Base-by-base conservation (phyloP, 2,797 vertebrate genomes). In the Discoglossus pictus region DNA sequence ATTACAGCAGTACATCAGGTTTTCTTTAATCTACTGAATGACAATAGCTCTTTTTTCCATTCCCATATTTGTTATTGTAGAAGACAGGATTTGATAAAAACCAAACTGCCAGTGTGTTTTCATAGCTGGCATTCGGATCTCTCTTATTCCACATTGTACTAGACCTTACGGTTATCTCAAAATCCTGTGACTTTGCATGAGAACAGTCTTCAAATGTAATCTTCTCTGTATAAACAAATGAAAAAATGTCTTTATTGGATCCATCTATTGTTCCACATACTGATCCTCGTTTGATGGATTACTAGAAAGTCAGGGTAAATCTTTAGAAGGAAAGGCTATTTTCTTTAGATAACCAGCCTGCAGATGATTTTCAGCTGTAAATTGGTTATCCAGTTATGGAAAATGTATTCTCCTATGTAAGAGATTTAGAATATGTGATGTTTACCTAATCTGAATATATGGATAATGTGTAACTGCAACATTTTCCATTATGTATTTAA, bases 41-140 rank as follows among this genome's bases (percentile, higher is more conserved):
- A 46, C 20, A 66, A 59, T 73, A 68, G 36, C 15, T 47, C 77
- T 72, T 77, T 75, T 78, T 78, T 79, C 79, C 70, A 59, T 74
- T 73, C 13, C 8, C 50, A 21, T 48, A 40, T 50, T 60, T 73
- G 78, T 77, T 77, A 74, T 74, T 72, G 73, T 66, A 55, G 66
- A 66, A 77, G 69, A 15, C 53, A 73, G 61, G 68, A 72, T 72
- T 75, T 70, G 65, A 73, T 75, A 65, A 68, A 74, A 73, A 51
- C 18, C 64, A 69, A 74, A 65, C 72, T 77, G 75, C 73, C 75
- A 72, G 31, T 8, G 39, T 46, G 43, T n/a, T 40, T 56, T 27
- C 10, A 34, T 23, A n/a, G 20, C 44, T 53, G 24, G 60, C 46
- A 73, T 76, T 25, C 7, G 47, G 23, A 35, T 2, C 24, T 66